phyloP scores from a whole-genome alignment of 2,888 invertebrate species.

The Archips xylosteana region DNA sequence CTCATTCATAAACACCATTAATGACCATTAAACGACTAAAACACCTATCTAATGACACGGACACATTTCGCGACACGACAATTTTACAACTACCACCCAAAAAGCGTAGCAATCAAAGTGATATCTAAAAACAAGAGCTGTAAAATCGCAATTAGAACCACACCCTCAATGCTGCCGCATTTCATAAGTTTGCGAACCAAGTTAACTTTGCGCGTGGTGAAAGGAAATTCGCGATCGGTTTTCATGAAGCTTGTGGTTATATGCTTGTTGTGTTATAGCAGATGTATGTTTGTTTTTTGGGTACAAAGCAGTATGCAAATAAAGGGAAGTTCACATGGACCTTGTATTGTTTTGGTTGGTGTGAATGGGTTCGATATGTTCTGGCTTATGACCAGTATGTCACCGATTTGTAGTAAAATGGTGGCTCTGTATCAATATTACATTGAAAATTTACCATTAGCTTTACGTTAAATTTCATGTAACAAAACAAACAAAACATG shows the following conservation, averaged over 20 bases:
- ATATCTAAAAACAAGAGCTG: neutral
- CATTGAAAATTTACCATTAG: no score
- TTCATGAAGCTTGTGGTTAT: neutral
- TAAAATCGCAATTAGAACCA: slow-evolving; percentile 8
- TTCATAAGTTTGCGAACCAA: slow-evolving; percentile 18
- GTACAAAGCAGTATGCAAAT: slow-evolving; percentile 48
- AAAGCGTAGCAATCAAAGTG: neutral
- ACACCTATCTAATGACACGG: slow-evolving; percentile 38
- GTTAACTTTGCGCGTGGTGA: slow-evolving; percentile 6
- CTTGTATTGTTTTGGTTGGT: slow-evolving; percentile 44
- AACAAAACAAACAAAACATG: no score
- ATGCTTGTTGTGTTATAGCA: neutral
- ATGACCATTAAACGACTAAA: slow-evolving; percentile 37
- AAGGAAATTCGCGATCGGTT: neutral
- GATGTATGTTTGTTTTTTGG: slow-evolving; percentile 37
- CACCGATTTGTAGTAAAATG: slow-evolving; percentile 18
- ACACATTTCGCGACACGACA: slow-evolving; percentile 29
- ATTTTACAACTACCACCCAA: neutral
- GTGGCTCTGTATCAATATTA: neutral
- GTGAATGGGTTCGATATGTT: slow-evolving; percentile 43
- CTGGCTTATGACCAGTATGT: slow-evolving; percentile 16
- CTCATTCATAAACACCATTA: slow-evolving; percentile 37
- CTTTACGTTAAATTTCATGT: no score
- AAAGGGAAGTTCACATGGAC: slow-evolving; percentile 46
- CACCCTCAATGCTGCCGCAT: slow-evolving; percentile 3